Evolutionary conservation across 2,888 invertebrate genomes (phyloP).

Genomic region (Eretmocerus hayati): DNA sequence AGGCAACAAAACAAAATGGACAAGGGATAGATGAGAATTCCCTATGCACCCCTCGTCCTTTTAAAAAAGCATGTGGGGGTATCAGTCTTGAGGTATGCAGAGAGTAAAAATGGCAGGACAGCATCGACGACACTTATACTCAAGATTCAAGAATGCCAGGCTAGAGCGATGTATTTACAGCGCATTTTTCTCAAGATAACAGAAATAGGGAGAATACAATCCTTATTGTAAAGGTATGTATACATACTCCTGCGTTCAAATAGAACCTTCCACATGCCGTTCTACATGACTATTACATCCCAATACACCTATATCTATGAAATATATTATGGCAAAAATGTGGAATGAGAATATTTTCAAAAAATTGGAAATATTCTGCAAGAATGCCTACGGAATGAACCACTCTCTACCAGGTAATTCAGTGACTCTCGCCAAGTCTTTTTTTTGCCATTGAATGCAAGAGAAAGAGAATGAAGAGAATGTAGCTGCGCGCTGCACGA

Average conservation of each 20-base stretch:
- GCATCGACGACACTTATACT: slow-evolving; percentile 13
- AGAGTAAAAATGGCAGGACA: neutral
- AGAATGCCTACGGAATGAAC: neutral
- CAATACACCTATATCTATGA: no score
- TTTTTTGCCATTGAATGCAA: neutral
- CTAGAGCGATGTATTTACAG: slow-evolving; percentile 9
- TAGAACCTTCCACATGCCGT: neutral
- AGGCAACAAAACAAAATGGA: no score
- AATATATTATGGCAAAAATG: no score
- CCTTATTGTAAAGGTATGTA: slow-evolving; percentile 7
- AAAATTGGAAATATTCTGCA: slow-evolving; percentile 15
- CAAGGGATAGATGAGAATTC: no score
- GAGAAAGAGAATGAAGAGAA: neutral
- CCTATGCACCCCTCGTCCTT: no score
- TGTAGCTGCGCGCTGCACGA: no score
- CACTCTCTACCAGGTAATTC: neutral
- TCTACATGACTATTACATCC: no score
- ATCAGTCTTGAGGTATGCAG: neutral
- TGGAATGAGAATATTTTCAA: slow-evolving; percentile 4
- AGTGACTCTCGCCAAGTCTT: neutral
- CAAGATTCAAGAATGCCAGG: neutral
- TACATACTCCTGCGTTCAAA: no score
- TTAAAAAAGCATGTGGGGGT: no score
- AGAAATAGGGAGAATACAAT: slow-evolving; percentile 10
- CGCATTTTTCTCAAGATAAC: slow-evolving; percentile 1